Base-by-base conservation (phyloP, 2,797 vertebrate genomes). In the Oophaga sylvatica region DNA sequence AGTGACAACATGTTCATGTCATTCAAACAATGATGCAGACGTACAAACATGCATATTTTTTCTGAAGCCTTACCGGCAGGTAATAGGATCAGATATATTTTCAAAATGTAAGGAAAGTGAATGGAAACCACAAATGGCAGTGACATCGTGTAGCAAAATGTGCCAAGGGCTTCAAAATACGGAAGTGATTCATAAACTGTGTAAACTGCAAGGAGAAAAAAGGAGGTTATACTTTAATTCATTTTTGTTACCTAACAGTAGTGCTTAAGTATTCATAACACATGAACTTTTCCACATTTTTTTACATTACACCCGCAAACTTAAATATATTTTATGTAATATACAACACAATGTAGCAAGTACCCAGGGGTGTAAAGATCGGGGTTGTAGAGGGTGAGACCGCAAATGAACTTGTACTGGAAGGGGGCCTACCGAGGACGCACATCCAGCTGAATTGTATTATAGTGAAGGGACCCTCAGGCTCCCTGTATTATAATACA, bases 161-260 rank as follows among this genome's bases (percentile, higher is more conserved):
- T 94, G 67, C 93, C 93, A 67, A 92, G 85, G 2, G 93, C 92
- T 91, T 96, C 94, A 67, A 95, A 93, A 83, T 96, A 96, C 12
- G 93, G 95, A 90, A 97, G 90, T 0, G 96, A 96, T 88, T 96
- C 94, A 87, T 94, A 96, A 73, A 98, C 90, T 3, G 95, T 95
- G 89, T 97, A 91, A 77, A 94, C 97, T 99, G 93, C 85, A 87
- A 62, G 62, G 73, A 87, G 87, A 26, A 90, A 71, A 85, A 81
- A 65, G n/a, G 17, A 63, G 20, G 5, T 65, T 29, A 26, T 12
- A 2, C 22, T 45, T 63, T 45, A 3, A 2, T 65, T 65, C 16
- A 11, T 48, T 31, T 35, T 59, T 35, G 77, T 65, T n/a, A 10
- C 10, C 63, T n/a, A n/a, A 26, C 9, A 68, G 5, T 26, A 68